These are phyloP conservation scores for Platorchestia sp. DNA, from an alignment of 1,140 invertebrate species.

Conservation along the genomic window DNA sequence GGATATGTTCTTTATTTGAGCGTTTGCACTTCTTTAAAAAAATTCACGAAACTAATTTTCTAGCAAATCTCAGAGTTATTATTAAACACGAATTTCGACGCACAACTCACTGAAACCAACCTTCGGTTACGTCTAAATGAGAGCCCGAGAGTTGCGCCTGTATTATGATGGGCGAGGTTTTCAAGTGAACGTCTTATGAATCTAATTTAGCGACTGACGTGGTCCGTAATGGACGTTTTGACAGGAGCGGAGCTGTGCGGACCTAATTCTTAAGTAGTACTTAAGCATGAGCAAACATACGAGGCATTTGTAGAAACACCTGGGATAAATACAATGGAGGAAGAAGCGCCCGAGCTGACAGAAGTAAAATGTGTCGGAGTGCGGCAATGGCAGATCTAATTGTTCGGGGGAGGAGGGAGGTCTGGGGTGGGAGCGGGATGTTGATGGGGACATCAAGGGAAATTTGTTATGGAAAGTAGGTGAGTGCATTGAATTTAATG, in stretches of 20 bases:
- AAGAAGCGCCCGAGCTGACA: not conserved
- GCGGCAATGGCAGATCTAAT: not conserved
- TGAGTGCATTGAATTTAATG: too few species aligned
- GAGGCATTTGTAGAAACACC: not conserved
- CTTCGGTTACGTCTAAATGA: not conserved
- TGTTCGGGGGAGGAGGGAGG: not conserved
- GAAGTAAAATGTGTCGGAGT: conserved; percentile 11
- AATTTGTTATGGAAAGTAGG: not conserved
- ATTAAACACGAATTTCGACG: not conserved
- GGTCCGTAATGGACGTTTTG: not conserved
- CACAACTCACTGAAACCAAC: not conserved
- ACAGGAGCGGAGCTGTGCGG: not conserved
- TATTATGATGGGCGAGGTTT: not conserved
- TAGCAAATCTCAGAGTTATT: not conserved
- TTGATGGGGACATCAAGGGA: not conserved
- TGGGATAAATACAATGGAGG: not conserved
- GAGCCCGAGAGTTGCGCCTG: not conserved
- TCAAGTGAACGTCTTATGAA: not conserved
- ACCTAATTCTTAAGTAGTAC: conserved; percentile 20
- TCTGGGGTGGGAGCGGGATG: too few species aligned
- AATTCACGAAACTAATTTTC: not conserved
- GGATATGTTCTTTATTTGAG: not conserved
- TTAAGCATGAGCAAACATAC: not conserved
- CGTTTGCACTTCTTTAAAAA: not conserved
- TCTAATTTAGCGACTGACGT: not conserved